These are phyloP conservation scores for Oreochromis aureus DNA, from an alignment of 2,113 vertebrate genomes.

Conservation along the genomic window DNA sequence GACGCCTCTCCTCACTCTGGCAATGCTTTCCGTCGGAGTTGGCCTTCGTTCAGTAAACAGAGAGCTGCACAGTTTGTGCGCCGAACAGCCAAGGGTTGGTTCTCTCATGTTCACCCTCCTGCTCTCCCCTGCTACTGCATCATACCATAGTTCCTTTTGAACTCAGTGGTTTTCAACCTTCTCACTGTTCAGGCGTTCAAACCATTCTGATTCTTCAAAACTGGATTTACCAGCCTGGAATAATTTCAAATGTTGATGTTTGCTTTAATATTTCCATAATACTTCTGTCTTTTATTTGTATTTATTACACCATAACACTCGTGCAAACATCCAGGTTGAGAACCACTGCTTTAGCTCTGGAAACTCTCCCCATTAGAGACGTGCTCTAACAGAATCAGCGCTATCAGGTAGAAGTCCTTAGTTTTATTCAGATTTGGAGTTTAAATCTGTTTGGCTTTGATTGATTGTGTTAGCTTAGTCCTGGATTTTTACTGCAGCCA, in stretches of 20 bases:
- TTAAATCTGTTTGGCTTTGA: not conserved
- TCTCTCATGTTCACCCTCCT: constrained; percentile 2
- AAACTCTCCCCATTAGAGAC: not conserved
- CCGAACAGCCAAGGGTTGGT: constrained; percentile 58
- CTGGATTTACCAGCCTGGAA: not conserved
- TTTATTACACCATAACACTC: not conserved
- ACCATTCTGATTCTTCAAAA: not conserved
- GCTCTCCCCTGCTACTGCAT: not conserved
- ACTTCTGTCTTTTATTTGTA: not conserved
- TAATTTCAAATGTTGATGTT: not conserved
- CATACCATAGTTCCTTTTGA: not conserved
- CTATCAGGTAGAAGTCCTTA: not conserved
- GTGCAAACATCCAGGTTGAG: not conserved
- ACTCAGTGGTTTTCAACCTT: constrained; percentile 29
- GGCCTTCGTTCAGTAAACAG: constrained; percentile 58
- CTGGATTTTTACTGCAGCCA: not conserved
- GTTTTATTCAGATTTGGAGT: not conserved
- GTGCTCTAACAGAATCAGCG: not conserved
- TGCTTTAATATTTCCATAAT: not conserved
- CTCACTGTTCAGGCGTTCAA: not conserved
- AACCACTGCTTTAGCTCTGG: constrained; percentile 14
- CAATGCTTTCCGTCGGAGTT: constrained; percentile 45
- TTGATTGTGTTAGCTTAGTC: not conserved
- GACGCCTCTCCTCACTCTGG: constrained; percentile 48
- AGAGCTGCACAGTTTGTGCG: constrained; percentile 58